Base-by-base conservation (phyloP, 2,797 vertebrate genomes). In the Malurus leucopterus region DNA sequence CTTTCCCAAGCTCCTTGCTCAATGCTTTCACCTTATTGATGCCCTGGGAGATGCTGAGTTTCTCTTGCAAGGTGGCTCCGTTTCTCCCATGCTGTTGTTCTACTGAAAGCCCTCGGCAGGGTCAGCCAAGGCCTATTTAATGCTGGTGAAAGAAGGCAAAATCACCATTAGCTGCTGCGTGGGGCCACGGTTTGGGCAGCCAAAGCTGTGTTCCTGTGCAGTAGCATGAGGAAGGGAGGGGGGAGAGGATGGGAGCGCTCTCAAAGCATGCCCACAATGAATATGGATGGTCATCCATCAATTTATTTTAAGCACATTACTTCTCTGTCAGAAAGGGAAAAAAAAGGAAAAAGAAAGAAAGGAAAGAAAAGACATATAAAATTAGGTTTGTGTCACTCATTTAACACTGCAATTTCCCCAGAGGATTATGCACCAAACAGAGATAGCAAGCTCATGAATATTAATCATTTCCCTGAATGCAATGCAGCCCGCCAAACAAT, bases 241-340 rank as follows among this genome's bases (percentile, higher is more conserved):
- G 86, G 73, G 81, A 84, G 73, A 83, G 77, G 78, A 89, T 69
- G 78, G 82, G 91, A 93, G 75, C 2, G 0, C 84, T 90, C 85
- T 93, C 79, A 96, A 94, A 95, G 74, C 93, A 94, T 89, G 75
- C 86, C 81, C 81, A 88, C 88, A 82, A 93, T 94, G 93, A 92
- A 93, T 95, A 93, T 91, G 94, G 95, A 96, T 95, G 94, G 94
- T 94, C 96, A 97, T 96, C 92, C 93, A 96, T 97, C 97, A 97
- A 95, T 95, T 97, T 96, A 97, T 96, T 96, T 97, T 96, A 97
- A 96, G 96, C 86, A 95, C 87, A 96, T 95, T 96, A 96, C 92
- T 87, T 43, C 91, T 95, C 94, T 94, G 91, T 93, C 94, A 93
- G 90, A 96, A 95, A 87, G 91, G 90, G 92, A 73, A 77, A 88